A percentile compares a stretch with the other conserved stretches of the same genome.
Evolutionary conservation across 2,888 invertebrate species (phyloP).

Genomic region (Orthosia gracilis): DNA sequence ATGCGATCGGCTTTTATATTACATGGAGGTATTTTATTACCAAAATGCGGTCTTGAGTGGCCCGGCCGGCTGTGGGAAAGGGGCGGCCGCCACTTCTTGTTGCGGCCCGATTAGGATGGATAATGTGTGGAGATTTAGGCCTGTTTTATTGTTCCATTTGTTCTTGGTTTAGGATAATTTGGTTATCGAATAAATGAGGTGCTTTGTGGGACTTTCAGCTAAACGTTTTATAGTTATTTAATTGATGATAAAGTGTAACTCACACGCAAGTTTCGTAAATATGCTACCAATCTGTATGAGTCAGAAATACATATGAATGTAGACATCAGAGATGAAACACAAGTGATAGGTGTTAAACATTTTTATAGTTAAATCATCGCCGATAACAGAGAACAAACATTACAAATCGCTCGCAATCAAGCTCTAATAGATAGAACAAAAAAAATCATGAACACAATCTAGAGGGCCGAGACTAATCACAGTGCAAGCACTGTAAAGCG

Average conservation of each 20-base stretch:
- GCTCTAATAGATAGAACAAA: slow-evolving; percentile 79
- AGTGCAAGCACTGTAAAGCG: slow-evolving; percentile 84
- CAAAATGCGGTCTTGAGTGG: slow-evolving; percentile 86
- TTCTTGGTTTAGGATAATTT: slow-evolving; percentile 35
- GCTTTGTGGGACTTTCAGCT: background rate
- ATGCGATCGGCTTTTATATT: slow-evolving; percentile 90
- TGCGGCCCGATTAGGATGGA: slow-evolving; percentile 79
- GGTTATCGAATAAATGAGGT: slow-evolving; percentile 10
- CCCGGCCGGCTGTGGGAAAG: slow-evolving; percentile 78
- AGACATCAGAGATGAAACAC: slow-evolving; percentile 21
- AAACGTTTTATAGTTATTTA: slow-evolving; percentile 9
- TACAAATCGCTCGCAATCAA: slow-evolving; percentile 71
- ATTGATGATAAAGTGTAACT: background rate
- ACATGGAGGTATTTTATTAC: slow-evolving; percentile 89
- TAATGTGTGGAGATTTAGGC: slow-evolving; percentile 72
- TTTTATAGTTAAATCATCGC: slow-evolving; percentile 57
- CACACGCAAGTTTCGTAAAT: background rate
- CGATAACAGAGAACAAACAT: slow-evolving; percentile 59
- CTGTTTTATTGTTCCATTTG: slow-evolving; percentile 65
- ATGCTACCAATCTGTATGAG: background rate
- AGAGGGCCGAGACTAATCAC: slow-evolving; percentile 83
- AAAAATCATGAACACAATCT: slow-evolving; percentile 81
- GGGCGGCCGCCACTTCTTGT: slow-evolving; percentile 79
- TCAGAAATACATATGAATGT: background rate
- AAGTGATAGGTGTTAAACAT: slow-evolving; percentile 56